Evolutionary conservation across 2,888 invertebrate species (phyloP).

Genomic region (Notodonta dromedarius): DNA sequence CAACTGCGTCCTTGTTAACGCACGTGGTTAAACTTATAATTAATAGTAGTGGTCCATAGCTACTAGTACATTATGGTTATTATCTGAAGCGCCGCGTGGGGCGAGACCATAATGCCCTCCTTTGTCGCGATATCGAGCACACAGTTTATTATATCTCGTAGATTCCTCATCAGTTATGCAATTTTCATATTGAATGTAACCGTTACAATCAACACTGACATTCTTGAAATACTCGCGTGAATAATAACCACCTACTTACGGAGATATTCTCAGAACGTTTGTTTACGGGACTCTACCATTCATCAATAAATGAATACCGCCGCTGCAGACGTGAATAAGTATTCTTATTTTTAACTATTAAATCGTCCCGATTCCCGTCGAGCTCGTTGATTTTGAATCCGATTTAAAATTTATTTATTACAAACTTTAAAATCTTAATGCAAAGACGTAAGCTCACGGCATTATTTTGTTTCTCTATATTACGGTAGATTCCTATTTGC

Average conservation of each 20-base stretch:
- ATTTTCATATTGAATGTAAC: slow-evolving; percentile 9
- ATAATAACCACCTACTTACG: slow-evolving; percentile 13
- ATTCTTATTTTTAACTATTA: background rate
- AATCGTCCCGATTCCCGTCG: background rate
- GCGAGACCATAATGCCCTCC: slow-evolving; percentile 27
- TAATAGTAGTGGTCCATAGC: background rate
- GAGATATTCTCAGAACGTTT: slow-evolving; percentile 14
- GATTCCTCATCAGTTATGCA: slow-evolving; percentile 18
- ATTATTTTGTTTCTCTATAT: no score
- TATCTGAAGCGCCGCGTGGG: slow-evolving; percentile 40
- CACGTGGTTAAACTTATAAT: background rate
- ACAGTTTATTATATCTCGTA: slow-evolving; percentile 14
- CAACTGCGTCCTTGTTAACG: background rate
- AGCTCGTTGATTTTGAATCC: no score
- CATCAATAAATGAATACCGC: slow-evolving; percentile 8
- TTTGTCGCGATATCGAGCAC: slow-evolving; percentile 14
- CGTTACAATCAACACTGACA: slow-evolving; percentile 24
- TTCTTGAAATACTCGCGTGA: slow-evolving; percentile 21
- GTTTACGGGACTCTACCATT: slow-evolving; percentile 6
- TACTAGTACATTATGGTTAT: slow-evolving; percentile 25
- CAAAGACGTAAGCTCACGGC: no score
- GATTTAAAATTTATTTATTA: no score
- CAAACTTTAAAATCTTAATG: no score
- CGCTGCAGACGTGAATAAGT: slow-evolving; percentile 1
- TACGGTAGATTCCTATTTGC: no score